Evolutionary conservation across 2,113 vertebrate genomes (phyloP), one percentile per base, ranked within the genome.

Genomic region (Pseudopipra pipra): DNA sequence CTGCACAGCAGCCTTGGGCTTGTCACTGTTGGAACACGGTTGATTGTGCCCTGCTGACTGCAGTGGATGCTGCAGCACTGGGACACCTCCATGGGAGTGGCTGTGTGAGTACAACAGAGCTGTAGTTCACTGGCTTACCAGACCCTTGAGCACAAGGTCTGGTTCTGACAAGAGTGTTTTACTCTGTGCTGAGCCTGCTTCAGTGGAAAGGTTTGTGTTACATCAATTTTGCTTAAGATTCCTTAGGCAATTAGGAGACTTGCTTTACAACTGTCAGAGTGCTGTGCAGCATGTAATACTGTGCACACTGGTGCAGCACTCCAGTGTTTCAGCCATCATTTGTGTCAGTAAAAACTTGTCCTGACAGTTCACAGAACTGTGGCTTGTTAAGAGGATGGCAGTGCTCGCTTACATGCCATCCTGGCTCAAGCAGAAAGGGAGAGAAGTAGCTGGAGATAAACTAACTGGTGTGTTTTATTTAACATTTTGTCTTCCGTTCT

Each of bases 401-500:
- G 18, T 39, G 59, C 71, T 83, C 68, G 55, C 66, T 91, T 85
- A 83, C 33, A 2, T 84, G 58, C 86, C 68, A n/a, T 44, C 76
- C 83, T 87, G 31, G 19, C 79, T 85, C 76, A 68, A 58, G 80
- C 65, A 92, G 65, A 85, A 68, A 95, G 75, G n/a, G 81, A 93
- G 78, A 93, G 88, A 94, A 94, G 31, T 96, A 94, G 90, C 84
- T 93, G 58, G 80, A 93, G 70, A 61, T 72, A 89, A 94, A 93
- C 54, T 77, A 58, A 94, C 75, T 90, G 86, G 73, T 96, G 76
- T 96, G 86, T 92, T 96, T 89, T 90, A 88, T 93, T 95, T 96
- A 90, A 96, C 75, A n/a, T 96, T 46, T 96, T 93, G 95, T 96
- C 96, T 93, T 75, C 76, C 91, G 90, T 96, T 94, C 62, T 96